phyloP scores from a whole-genome alignment of 2,797 vertebrate genomes.

The Alcedo quadribrachys region DNA sequence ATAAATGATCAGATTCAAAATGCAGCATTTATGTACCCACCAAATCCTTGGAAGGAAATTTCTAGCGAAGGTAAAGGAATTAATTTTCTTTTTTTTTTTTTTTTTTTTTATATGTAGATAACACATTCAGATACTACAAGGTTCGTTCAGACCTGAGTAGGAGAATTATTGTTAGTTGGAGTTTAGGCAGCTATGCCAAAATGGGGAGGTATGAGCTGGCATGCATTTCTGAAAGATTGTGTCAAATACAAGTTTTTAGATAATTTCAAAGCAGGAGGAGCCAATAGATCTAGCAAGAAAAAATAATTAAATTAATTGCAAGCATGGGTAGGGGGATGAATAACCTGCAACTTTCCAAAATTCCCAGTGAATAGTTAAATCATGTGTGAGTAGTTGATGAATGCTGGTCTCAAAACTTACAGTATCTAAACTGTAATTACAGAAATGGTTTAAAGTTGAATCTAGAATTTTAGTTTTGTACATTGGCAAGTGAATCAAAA shows the following conservation, averaged over 20 bases:
- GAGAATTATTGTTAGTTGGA: not conserved
- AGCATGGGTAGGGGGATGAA: not conserved
- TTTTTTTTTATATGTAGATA: not conserved
- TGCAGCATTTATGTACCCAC: constrained; percentile 97
- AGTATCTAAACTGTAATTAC: not conserved
- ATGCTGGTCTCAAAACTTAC: not conserved
- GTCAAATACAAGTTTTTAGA: not conserved
- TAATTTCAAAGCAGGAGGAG: not conserved
- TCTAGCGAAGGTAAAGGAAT: constrained; percentile 89
- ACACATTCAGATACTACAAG: not conserved
- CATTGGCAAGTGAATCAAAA: not conserved
- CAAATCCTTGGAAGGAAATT: constrained; percentile 95
- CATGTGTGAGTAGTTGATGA: not conserved
- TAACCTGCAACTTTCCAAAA: not conserved
- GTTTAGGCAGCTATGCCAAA: not conserved
- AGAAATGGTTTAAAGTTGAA: not conserved
- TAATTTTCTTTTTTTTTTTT: not conserved
- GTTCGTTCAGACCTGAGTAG: not conserved
- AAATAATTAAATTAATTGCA: not conserved
- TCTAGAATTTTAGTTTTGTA: not conserved
- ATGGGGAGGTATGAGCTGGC: not conserved
- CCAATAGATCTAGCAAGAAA: not conserved
- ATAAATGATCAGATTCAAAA: constrained; percentile 99
- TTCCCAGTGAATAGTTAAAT: not conserved
- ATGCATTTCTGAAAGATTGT: not conserved